Evolutionary conservation across 2,888 invertebrate genomes (phyloP).

Genomic region (Bedellia somnulentella): DNA sequence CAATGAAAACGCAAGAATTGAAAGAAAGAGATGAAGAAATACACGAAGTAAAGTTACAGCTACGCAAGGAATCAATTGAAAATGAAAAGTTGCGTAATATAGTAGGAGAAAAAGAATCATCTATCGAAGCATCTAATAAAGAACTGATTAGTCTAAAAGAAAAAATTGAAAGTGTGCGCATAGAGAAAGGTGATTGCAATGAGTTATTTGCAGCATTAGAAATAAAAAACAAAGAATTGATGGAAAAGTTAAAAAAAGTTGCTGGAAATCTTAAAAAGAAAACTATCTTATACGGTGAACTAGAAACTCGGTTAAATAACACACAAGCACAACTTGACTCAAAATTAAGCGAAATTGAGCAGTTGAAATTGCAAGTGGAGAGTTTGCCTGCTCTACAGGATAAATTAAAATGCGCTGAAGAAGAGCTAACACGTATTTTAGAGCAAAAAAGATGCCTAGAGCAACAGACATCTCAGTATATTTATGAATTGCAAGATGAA

Average conservation of each 20-base stretch:
- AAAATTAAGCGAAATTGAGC: constrained; percentile 30
- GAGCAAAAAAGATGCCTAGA: constrained; percentile 24
- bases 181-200: constrained; percentile 39
- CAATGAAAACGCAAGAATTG: constrained; percentile 40
- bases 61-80: constrained; percentile 63
- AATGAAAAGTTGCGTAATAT: constrained; percentile 65
- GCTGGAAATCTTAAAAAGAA: constrained; percentile 78
- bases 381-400: constrained; percentile 35
- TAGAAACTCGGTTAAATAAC: constrained; percentile 56
- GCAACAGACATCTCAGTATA: constrained; percentile 24
- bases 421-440: constrained; percentile 32
- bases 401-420: constrained; percentile 36
- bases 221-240: constrained; percentile 66
- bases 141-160: constrained; percentile 36
- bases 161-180: constrained; percentile 31
- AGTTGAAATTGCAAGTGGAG: constrained; percentile 30
- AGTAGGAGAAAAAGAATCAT: constrained; percentile 54
- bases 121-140: constrained; percentile 29
- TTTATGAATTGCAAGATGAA: constrained; percentile 20
- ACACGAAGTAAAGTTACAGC: constrained; percentile 50
- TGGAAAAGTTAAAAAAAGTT: constrained; percentile 78
- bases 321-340: constrained; percentile 27
- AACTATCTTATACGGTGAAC: constrained; percentile 62
- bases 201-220: constrained; percentile 43
- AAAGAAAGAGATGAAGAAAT: constrained; percentile 61